Conservation (phyloP, 2,797 vertebrate genomes). For the Hydrolagus colliei region DNA sequence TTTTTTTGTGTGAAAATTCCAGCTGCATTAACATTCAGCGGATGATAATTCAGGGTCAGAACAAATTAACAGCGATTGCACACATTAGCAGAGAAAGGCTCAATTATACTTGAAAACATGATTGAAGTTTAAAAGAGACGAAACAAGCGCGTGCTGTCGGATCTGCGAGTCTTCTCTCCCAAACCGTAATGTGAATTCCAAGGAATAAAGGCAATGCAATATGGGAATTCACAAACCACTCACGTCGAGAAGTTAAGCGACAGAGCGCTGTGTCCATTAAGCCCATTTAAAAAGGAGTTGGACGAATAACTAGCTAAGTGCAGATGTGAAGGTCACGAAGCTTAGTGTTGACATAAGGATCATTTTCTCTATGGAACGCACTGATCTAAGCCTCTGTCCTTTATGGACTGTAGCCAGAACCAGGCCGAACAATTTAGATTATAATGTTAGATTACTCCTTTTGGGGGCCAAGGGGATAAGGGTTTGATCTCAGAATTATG, state of each 20-base stretch:
- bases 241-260: not conserved
- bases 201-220: not conserved
- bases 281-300: constrained; percentile 11
- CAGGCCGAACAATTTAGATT: no score
- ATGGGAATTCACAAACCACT: constrained; percentile 1
- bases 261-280: constrained; percentile 12
- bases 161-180: constrained; percentile 2
- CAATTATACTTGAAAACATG: constrained; percentile 30
- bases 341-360: not conserved
- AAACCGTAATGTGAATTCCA: constrained; percentile 10
- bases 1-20: not conserved
- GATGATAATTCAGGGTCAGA: not conserved
- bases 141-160: not conserved
- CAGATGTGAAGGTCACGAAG: not conserved
- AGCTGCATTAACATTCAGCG: constrained; percentile 12
- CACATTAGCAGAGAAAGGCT: constrained; percentile 15
- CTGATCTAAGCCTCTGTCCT: not conserved
- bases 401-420: not conserved
- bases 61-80: constrained; percentile 28
- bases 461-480: not conserved
- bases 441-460: not conserved
- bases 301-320: constrained; percentile 22
- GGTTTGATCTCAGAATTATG: not conserved
- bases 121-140: constrained; percentile 17
- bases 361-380: not conserved